Conservation (phyloP, 2,797 vertebrate species). For the Todus mexicanus region DNA sequence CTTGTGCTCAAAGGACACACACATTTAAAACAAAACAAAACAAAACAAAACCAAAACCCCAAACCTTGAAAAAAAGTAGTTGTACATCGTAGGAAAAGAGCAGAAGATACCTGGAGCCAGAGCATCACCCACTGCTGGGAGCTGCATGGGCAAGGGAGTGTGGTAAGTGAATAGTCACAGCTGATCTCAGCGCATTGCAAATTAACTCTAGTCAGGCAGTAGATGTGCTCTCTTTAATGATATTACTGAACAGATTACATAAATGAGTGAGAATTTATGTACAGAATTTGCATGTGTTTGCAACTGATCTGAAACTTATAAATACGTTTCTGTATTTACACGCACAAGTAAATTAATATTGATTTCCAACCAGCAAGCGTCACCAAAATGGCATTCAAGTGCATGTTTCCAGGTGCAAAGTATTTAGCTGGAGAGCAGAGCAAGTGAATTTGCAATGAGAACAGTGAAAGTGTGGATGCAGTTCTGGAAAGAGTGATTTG, state of each 20-base stretch:
- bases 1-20: background rate
- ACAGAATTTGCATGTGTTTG: slow-evolving; percentile 67
- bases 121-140: slow-evolving; percentile 43
- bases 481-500: slow-evolving; percentile 8
- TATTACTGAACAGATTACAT: slow-evolving; percentile 62
- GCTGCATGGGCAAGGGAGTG: background rate
- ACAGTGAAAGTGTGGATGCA: background rate
- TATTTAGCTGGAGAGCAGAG: slow-evolving; percentile 34
- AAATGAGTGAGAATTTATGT: slow-evolving; percentile 67
- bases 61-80: background rate
- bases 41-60: too few relatives aligned
- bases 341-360: slow-evolving; percentile 59
- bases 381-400: slow-evolving; percentile 43
- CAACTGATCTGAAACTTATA: slow-evolving; percentile 67
- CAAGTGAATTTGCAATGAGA: slow-evolving; percentile 41
- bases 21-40: background rate
- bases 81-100: background rate
- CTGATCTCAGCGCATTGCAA: slow-evolving; percentile 50
- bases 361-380: slow-evolving; percentile 45
- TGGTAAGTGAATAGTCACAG: slow-evolving; percentile 6
- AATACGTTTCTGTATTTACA: slow-evolving; percentile 59
- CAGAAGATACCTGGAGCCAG: slow-evolving; percentile 14
- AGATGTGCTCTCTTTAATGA: slow-evolving; percentile 54
- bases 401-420: slow-evolving; percentile 49
- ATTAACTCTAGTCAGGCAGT: slow-evolving; percentile 56